Percentiles rank a stretch among this genome's conserved stretches.
phyloP scores from a whole-genome alignment of 2,888 invertebrate species.

The Chloroclysta siterata region DNA sequence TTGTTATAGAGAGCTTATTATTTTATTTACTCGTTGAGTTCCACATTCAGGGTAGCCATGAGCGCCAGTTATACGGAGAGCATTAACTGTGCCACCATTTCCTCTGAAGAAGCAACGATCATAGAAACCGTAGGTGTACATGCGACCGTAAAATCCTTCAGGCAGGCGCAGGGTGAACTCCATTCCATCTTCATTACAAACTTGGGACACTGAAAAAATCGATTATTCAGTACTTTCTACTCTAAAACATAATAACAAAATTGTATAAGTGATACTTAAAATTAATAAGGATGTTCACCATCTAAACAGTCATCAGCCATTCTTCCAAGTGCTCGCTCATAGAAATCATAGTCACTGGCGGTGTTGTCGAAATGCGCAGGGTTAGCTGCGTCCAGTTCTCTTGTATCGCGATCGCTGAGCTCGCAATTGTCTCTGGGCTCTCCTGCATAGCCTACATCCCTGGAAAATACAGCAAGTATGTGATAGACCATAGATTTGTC shows the following conservation, averaged over 20 bases:
- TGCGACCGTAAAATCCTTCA: slow-evolving; percentile 94
- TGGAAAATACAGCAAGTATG: slow-evolving; percentile 50
- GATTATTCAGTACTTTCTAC: not conserved
- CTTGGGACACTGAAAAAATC: slow-evolving; percentile 90
- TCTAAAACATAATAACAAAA: not conserved
- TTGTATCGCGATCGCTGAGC: slow-evolving; percentile 93
- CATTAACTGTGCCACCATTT: slow-evolving; percentile 93
- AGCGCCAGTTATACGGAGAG: slow-evolving; percentile 93
- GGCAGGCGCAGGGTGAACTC: slow-evolving; percentile 95
- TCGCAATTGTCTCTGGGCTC: slow-evolving; percentile 93
- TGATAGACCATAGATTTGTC: not conserved
- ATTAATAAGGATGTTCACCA: slow-evolving; percentile 77
- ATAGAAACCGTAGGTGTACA: slow-evolving; percentile 96
- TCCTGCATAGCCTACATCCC: slow-evolving; percentile 85
- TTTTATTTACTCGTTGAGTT: slow-evolving; percentile 89
- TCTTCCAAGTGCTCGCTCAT: slow-evolving; percentile 90
- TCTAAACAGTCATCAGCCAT: slow-evolving; percentile 93
- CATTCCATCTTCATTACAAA: slow-evolving; percentile 97
- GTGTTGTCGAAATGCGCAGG: slow-evolving; percentile 93
- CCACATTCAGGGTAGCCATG: slow-evolving; percentile 98
- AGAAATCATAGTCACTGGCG: slow-evolving; percentile 92
- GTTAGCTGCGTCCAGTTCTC: slow-evolving; percentile 93
- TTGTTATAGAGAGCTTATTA: no score
- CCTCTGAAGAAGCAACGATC: slow-evolving; percentile 96
- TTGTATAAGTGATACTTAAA: not conserved